Evolutionary conservation across 2,113 vertebrate genomes (phyloP).

Genomic region (Gyps fulvus): DNA sequence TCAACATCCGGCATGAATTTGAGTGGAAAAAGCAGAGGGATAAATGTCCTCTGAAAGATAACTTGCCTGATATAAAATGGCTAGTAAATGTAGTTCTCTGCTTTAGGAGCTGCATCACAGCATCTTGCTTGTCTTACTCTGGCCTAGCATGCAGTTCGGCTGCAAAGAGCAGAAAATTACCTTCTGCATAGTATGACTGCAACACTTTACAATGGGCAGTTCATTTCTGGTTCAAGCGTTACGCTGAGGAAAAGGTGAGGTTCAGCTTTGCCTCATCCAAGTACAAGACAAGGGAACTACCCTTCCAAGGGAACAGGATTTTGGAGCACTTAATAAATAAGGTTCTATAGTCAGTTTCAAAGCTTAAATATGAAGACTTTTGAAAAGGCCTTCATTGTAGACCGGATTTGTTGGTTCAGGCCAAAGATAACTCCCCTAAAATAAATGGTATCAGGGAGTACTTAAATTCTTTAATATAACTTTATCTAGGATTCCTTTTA

Average conservation of each 20-base stretch:
- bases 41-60: not conserved
- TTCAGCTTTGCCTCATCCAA: not conserved
- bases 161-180: not conserved
- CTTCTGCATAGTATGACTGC: not conserved
- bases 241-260: not conserved
- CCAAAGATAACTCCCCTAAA: not conserved
- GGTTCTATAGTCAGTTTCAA: not conserved
- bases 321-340: no score
- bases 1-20: not conserved
- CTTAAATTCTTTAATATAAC: not conserved
- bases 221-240: not conserved
- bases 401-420: not conserved
- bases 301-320: not conserved
- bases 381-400: not conserved
- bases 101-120: not conserved
- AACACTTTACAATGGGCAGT: rapidly evolving
- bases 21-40: not conserved
- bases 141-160: not conserved
- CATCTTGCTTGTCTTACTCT: not conserved
- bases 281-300: not conserved
- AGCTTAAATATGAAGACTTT: not conserved
- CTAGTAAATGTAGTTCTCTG: not conserved
- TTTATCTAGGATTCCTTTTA: not conserved
- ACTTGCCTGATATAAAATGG: not conserved
- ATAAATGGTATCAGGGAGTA: not conserved